Conservation (phyloP, 64 coral and sea anemone species). For the Montipora capricornis region DNA sequence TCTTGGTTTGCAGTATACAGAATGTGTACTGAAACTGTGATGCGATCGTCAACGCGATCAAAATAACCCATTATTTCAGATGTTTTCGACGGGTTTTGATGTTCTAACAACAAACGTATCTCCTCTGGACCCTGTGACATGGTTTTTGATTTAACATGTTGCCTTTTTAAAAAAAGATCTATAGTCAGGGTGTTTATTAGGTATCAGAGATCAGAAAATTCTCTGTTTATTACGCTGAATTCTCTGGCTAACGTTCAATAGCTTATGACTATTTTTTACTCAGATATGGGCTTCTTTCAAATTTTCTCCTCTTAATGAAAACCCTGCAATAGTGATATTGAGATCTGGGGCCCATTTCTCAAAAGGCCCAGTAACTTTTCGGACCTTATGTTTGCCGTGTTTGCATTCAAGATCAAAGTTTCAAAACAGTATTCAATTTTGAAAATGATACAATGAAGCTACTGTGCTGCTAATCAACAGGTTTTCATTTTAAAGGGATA, state of each 20-base stretch:
- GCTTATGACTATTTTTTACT: not conserved
- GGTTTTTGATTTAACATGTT: too few species aligned
- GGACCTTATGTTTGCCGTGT: too few species aligned
- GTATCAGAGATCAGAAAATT: too few species aligned
- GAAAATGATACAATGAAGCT: not conserved
- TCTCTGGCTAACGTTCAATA: not conserved
- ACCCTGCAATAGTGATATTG: not conserved
- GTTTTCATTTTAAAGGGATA: not conserved
- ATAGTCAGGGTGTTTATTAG: too few species aligned
- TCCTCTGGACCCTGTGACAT: too few species aligned
- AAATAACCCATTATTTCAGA: too few species aligned
- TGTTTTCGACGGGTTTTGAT: too few species aligned
- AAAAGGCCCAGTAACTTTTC: slow-evolving; percentile 14
- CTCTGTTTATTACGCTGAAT: not conserved
- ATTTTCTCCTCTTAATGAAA: not conserved
- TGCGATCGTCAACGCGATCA: too few species aligned
- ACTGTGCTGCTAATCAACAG: not conserved
- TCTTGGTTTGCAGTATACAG: too few species aligned
- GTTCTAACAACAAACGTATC: too few species aligned
- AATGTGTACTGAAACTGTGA: too few species aligned
- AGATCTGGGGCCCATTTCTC: slow-evolving; percentile 1
- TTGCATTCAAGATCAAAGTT: slow-evolving; percentile 8
- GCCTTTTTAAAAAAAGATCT: too few species aligned
- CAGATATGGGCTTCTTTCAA: not conserved
- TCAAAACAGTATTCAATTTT: not conserved